These are phyloP conservation scores for Melanostigma gelatinosum DNA, from an alignment of 2,113 vertebrate genomes.

Conservation along the genomic window DNA sequence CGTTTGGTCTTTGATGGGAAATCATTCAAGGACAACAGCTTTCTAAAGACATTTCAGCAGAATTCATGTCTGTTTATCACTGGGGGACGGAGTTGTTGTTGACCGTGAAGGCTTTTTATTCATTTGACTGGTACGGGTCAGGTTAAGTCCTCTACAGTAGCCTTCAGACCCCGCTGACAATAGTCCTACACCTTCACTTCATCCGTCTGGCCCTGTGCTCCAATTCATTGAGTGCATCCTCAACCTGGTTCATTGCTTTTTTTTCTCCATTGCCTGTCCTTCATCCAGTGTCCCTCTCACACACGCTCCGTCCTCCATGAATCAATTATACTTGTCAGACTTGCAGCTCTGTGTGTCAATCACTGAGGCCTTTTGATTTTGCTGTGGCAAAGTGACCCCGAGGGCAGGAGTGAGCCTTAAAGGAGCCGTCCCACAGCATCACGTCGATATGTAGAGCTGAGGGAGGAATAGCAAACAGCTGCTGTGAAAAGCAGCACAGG, in stretches of 20 bases:
- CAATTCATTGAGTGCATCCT: background rate
- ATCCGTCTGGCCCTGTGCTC: background rate
- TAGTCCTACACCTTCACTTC: background rate
- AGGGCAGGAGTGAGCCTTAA: conserved; percentile 44
- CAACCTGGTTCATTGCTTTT: background rate
- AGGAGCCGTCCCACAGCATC: conserved; percentile 9
- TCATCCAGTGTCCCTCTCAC: background rate
- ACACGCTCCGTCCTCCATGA: background rate
- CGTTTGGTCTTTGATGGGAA: conserved; percentile 16
- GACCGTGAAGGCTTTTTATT: conserved; percentile 12
- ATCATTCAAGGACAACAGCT: conserved; percentile 12
- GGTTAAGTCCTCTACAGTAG: background rate
- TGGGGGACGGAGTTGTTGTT: background rate
- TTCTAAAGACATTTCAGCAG: conserved; percentile 15
- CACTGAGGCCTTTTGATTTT: conserved; percentile 46
- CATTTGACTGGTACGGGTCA: conserved; percentile 15
- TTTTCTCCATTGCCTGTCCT: background rate
- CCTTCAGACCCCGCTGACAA: conserved; percentile 8
- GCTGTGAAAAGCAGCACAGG: conserved; percentile 21
- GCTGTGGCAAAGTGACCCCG: conserved; percentile 36
- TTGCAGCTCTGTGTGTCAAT: conserved; percentile 29
- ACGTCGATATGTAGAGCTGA: conserved; percentile 45
- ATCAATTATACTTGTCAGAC: conserved; percentile 29
- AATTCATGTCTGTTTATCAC: conserved; percentile 5
- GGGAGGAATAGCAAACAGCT: conserved; percentile 42